These are phyloP conservation scores for Tragulus kanchil DNA, from an alignment of 2,113 vertebrate genomes.

Conservation along the genomic window DNA sequence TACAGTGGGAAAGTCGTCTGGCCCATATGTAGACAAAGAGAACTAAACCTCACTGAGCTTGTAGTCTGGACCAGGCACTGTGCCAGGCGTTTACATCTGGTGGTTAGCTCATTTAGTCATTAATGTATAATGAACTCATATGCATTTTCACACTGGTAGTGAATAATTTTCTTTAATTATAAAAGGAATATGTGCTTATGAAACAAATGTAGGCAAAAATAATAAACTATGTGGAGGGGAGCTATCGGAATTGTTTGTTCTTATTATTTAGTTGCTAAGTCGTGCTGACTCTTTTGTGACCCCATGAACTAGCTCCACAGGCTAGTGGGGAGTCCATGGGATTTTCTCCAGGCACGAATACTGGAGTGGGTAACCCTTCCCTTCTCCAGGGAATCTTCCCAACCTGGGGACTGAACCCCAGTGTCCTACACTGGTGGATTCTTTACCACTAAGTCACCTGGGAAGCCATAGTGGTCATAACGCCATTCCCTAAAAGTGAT, in stretches of 20 bases:
- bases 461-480: background rate
- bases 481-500: background rate
- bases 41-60: background rate
- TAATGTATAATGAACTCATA: background rate
- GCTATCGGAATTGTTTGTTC: background rate
- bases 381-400: background rate
- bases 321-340: background rate
- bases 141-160: background rate
- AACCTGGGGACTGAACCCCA: background rate
- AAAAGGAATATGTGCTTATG: background rate
- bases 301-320: background rate
- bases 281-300: background rate
- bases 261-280: background rate
- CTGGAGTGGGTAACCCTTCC: background rate
- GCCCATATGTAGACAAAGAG: background rate
- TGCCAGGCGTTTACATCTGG: background rate
- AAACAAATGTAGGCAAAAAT: constrained; percentile 28
- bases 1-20: background rate
- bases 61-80: background rate
- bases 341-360: background rate
- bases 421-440: background rate
- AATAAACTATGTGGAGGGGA: background rate
- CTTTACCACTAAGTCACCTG: background rate
- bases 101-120: background rate
- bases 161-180: constrained; percentile 9